Percentiles rank a stretch among this genome's conserved stretches.
Evolutionary conservation across 2,797 vertebrate species (phyloP).

Genomic region (Mus spretus): DNA sequence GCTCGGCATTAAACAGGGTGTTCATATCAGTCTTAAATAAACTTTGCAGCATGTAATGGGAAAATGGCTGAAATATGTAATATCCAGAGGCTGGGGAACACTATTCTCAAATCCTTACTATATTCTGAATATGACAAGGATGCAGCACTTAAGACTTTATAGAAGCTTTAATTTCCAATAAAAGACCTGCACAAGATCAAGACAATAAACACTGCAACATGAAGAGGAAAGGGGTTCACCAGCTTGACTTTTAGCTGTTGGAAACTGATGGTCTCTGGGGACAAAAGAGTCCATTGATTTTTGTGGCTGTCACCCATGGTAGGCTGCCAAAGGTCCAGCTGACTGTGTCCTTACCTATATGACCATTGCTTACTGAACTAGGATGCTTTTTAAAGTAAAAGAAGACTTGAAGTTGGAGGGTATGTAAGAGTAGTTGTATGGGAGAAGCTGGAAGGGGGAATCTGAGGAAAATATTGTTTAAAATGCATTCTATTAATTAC

Average conservation of each 20-base stretch:
- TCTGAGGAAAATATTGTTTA: too few relatives aligned
- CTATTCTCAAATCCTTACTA: background rate
- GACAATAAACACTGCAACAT: too few relatives aligned
- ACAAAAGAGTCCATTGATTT: background rate
- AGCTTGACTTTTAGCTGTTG: background rate
- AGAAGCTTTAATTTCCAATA: background rate
- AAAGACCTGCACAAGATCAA: background rate
- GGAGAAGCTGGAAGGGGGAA: too few relatives aligned
- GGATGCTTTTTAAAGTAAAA: background rate
- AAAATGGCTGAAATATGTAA: background rate
- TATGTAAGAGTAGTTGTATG: too few relatives aligned
- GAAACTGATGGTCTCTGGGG: background rate
- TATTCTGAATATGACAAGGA: background rate
- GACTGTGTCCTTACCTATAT: too few relatives aligned
- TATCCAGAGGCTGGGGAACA: background rate
- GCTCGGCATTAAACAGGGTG: background rate
- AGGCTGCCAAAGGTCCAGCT: background rate
- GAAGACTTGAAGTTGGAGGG: background rate
- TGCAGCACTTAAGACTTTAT: background rate
- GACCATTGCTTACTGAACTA: background rate
- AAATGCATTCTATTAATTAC: background rate
- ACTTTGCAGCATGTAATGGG: background rate
- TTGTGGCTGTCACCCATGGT: too few relatives aligned
- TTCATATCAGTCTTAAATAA: too few relatives aligned
- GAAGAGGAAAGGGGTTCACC: background rate